Conservation (phyloP, 2,888 invertebrate genomes). For the Heliconius cydno region DNA sequence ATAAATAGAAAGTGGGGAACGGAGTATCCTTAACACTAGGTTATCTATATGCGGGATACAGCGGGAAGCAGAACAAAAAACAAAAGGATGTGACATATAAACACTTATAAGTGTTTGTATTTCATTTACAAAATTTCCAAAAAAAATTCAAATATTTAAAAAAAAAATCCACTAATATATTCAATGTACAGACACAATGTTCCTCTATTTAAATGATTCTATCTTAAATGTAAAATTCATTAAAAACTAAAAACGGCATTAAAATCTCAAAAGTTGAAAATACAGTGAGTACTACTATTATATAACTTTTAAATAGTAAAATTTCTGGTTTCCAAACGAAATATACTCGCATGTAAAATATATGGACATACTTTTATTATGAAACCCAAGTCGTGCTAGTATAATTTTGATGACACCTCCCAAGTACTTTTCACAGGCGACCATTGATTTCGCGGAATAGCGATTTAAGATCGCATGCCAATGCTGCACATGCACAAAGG, state of each 20-base stretch:
- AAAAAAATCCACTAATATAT: background rate
- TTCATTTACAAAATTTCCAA: too few relatives aligned
- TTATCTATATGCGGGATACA: too few relatives aligned
- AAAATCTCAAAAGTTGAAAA: background rate
- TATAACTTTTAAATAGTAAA: background rate
- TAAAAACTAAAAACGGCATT: background rate
- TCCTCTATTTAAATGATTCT: background rate
- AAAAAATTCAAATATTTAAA: too few relatives aligned
- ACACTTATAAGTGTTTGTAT: too few relatives aligned
- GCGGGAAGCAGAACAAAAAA: background rate
- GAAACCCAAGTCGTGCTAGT: slow-evolving; percentile 38
- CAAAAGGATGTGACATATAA: too few relatives aligned
- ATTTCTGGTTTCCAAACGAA: background rate
- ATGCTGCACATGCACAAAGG: slow-evolving; percentile 29
- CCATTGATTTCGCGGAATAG: slow-evolving; percentile 45
- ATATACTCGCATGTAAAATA: background rate
- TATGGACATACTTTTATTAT: background rate
- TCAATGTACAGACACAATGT: background rate
- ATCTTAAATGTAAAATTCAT: too few relatives aligned
- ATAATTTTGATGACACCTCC: slow-evolving; percentile 22
- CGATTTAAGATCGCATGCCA: slow-evolving; percentile 44
- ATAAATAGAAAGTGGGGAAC: too few relatives aligned
- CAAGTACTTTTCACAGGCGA: slow-evolving; percentile 36
- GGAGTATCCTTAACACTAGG: too few relatives aligned
- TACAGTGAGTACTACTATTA: background rate